Evolutionary conservation across 2,113 vertebrate genomes (phyloP).

Genomic region (Clarias batrachus): DNA sequence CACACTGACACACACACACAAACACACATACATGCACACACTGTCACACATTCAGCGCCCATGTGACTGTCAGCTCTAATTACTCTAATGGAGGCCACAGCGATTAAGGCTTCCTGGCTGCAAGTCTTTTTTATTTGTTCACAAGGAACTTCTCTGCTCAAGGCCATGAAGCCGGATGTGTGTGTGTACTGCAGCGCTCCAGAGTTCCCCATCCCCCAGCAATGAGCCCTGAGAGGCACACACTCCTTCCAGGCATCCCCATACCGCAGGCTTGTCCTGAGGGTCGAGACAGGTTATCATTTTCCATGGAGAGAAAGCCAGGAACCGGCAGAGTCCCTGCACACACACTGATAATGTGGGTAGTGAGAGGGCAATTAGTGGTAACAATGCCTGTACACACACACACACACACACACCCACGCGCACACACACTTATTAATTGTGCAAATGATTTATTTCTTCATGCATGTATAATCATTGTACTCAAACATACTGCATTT

Average conservation of each 20-base stretch:
- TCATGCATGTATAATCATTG: neutral
- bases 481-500: neutral
- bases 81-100: conserved; percentile 67
- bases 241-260: conserved; percentile 53
- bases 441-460: conserved; percentile 19
- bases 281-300: conserved; percentile 63
- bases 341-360: conserved; percentile 63
- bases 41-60: conserved; percentile 40
- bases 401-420: conserved; percentile 16
- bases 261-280: conserved; percentile 63
- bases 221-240: conserved; percentile 27
- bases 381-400: conserved; percentile 53
- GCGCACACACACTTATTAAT: neutral
- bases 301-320: conserved; percentile 47
- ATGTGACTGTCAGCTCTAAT: conserved; percentile 77
- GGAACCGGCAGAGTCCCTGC: conserved; percentile 67
- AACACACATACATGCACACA: neutral
- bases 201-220: neutral
- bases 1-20: conserved; percentile 1
- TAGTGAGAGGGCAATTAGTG: conserved; percentile 63
- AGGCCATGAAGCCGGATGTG: conserved; percentile 60
- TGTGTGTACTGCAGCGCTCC: conserved; percentile 28
- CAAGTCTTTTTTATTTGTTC: conserved; percentile 69
- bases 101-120: conserved; percentile 81
- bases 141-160: conserved; percentile 63